Evolutionary conservation across 2,113 vertebrate genomes (phyloP), one percentile per base, ranked within the genome.

Genomic region (Caranx melampygus): DNA sequence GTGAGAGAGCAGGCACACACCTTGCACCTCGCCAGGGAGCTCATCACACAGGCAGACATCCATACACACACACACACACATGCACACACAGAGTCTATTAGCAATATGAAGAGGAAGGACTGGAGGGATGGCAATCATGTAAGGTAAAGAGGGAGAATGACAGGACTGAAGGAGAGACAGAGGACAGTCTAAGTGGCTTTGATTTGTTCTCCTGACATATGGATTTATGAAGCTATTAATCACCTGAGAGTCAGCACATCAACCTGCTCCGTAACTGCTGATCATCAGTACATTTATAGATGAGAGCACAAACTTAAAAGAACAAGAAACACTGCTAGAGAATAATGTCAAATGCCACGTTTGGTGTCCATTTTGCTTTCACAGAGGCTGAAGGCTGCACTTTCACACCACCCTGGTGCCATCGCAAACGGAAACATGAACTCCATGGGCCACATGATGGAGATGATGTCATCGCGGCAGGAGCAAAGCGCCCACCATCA

Each of bases 361-460:
- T 72, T 61, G 16, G 15, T 83, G 62, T 81, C 85, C 62, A 77
- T 95, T 82, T 84, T 92, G 14, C 95, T 72, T 55, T 9, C 93
- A 8, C 96, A 99, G 98, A 98, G 98, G 92, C 91, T 99, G 95
- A 99, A 99, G 93, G 98, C 98, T 65, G 97, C 97, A 0, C 90
- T 99, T 93, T 96, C 96, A 71, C 98, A 99, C 81, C 98, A 99
- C 87, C 97, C 98, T n/a, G 96, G 95, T 7, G 81, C 97, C 93
- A 97, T 99, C 92, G 93, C 97, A 0, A 99, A 99, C 0, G 98
- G 98, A 86, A 99, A 96, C 87, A 98, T 99, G 97, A 99, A 96
- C 94, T 96, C 96, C 90, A 99, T 99, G 97, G 97, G 97, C 78
- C 98, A 99, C 93, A 99, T 99, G 97, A 99, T 99, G 98, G 98